Percentiles rank a stretch among this genome's conserved stretches.
Conservation (phyloP, 2,797 vertebrate genomes). For the Podarcis siculus region DNA sequence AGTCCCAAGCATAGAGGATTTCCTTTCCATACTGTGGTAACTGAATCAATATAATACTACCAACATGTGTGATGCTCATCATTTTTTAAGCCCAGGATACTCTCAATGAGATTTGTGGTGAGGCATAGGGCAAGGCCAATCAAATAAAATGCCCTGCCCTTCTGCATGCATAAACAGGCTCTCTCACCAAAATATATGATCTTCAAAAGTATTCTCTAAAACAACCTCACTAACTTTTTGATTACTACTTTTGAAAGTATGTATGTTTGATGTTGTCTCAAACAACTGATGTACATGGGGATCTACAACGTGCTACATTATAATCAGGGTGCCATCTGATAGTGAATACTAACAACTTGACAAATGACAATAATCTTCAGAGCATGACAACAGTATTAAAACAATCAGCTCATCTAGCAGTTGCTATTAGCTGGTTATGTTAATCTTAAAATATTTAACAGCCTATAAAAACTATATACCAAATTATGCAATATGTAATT, state of each 20-base stretch:
- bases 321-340: not conserved
- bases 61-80: not conserved
- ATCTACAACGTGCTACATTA: not conserved
- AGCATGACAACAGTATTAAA: conserved; percentile 25
- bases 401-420: conserved; percentile 40
- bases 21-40: not conserved
- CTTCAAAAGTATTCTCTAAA: not conserved
- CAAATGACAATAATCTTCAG: conserved; percentile 43
- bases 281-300: not conserved
- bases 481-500: conserved; percentile 15
- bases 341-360: not conserved
- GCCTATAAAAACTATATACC: conserved; percentile 24
- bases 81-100: not conserved
- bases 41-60: not conserved
- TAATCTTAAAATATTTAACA: conserved; percentile 39
- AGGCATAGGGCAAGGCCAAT: not conserved
- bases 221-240: not conserved
- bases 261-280: not conserved
- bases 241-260: not conserved
- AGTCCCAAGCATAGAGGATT: not conserved
- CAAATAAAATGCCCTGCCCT: not conserved
- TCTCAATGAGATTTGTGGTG: not conserved
- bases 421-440: conserved; percentile 38
- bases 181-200: not conserved
- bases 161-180: not conserved